These are phyloP conservation scores for Rhinoraja longicauda DNA, from an alignment of 2,797 vertebrate genomes.

Conservation along the genomic window DNA sequence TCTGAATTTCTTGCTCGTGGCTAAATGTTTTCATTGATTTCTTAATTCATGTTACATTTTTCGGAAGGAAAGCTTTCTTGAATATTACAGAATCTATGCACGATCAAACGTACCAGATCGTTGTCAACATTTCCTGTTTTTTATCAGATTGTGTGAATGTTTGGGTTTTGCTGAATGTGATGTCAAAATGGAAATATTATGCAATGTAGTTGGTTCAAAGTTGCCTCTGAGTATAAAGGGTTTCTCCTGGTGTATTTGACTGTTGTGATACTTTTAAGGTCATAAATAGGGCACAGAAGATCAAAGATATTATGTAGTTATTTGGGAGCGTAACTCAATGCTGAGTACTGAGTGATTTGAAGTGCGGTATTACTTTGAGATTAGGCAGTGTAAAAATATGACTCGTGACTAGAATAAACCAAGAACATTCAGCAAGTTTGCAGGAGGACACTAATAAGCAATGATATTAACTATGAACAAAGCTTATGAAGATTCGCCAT, in stretches of 20 bases:
- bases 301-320: too few relatives aligned
- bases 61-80: neutral
- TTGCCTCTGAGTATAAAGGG: neutral
- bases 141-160: conserved; percentile 35
- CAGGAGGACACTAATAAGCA: neutral
- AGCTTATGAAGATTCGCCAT: neutral
- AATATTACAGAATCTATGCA: neutral
- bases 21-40: neutral
- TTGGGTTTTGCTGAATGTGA: conserved; percentile 6
- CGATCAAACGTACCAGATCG: neutral
- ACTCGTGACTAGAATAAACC: neutral
- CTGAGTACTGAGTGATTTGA: neutral
- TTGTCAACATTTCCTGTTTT: conserved; percentile 34
- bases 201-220: neutral
- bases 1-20: neutral
- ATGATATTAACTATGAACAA: neutral
- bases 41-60: neutral
- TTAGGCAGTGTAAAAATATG: neutral
- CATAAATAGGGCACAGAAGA: neutral
- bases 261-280: too few relatives aligned
- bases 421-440: neutral
- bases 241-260: neutral
- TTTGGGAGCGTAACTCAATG: neutral
- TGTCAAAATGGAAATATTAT: neutral
- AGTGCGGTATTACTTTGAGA: neutral